Conservation (phyloP, 2,113 vertebrate genomes). For the Callaeas wilsoni region DNA sequence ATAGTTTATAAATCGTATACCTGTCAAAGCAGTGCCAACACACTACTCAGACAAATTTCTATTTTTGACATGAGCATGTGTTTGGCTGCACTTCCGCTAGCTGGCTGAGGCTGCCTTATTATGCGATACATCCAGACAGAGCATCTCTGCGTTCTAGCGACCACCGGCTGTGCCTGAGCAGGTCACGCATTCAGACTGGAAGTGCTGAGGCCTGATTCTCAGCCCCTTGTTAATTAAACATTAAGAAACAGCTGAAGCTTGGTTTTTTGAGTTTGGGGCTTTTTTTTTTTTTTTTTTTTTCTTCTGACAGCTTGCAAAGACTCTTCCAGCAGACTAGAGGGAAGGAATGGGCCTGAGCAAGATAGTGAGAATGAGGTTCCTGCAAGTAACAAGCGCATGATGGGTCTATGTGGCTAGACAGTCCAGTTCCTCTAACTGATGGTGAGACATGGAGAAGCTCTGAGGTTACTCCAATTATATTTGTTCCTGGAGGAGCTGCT, state of each 20-base stretch:
- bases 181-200: background rate
- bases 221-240: background rate
- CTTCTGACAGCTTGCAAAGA: background rate
- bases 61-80: conserved; percentile 20
- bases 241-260: background rate
- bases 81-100: background rate
- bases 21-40: background rate
- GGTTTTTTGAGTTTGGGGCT: accelerated
- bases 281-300: too few species aligned
- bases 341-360: background rate
- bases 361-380: background rate
- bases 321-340: background rate
- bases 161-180: background rate
- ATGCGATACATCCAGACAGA: background rate
- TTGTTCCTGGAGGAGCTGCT: background rate
- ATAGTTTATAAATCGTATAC: background rate
- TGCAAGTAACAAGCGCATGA: background rate
- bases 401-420: accelerated
- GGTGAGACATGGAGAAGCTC: background rate
- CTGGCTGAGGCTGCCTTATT: background rate
- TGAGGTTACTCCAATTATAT: background rate
- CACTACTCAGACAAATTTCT: background rate
- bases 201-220: background rate
- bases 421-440: background rate
- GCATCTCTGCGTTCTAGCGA: background rate